Evolutionary conservation across 2,888 invertebrate species (phyloP), one percentile per base, ranked within the genome.

Genomic region (Pandemis corylana): DNA sequence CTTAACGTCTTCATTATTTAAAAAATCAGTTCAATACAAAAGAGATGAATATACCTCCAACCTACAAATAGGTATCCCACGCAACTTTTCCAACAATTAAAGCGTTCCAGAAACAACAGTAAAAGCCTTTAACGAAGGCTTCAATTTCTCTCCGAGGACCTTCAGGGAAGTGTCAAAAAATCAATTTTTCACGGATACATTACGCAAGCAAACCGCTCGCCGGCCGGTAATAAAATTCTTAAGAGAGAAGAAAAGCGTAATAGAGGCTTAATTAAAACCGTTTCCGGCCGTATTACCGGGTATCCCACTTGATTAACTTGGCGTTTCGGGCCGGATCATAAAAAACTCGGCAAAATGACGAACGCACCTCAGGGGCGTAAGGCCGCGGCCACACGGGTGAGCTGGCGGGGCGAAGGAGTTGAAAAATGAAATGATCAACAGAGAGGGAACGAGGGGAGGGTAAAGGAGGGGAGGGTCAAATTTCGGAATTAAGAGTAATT

Each of bases 231-330:
- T 81, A 82, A 83, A 82, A 82, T 76, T 72, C 79, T 86, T 84
- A 85, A 86, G 84, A 82, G 83, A 78, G 80, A 81, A 84, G 86
- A 87, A 85, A 87, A 86, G 83, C 82, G 86, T 87, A 87, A 90
- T 89, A 66, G 83, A 85, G 83, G 82, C 85, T 90, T 92, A 91
- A 93, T 92, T 92, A 92, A 91, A 92, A 90, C 86, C 87, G 81
- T 86, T 90, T 87, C 76, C 82, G 80, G 81, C 81, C 78, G 82
- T 85, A 81, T 80, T 80, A 84, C 83, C 79, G 80, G 78, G 80
- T 79, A 78, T 79, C 80, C 76, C 84, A 81, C 84, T 88, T 90
- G 89, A 91, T 92, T 91, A 91, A 87, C 88, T 88, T 80, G 79
- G 79, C 83, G 84, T 85, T 89, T 87, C 79, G 85, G 81, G 83